A percentile compares a stretch with the other conserved stretches of the same genome.
These are phyloP conservation scores for Drosophila glabriapex DNA, from an alignment of 2,888 invertebrate species.

Conservation along the genomic window DNA sequence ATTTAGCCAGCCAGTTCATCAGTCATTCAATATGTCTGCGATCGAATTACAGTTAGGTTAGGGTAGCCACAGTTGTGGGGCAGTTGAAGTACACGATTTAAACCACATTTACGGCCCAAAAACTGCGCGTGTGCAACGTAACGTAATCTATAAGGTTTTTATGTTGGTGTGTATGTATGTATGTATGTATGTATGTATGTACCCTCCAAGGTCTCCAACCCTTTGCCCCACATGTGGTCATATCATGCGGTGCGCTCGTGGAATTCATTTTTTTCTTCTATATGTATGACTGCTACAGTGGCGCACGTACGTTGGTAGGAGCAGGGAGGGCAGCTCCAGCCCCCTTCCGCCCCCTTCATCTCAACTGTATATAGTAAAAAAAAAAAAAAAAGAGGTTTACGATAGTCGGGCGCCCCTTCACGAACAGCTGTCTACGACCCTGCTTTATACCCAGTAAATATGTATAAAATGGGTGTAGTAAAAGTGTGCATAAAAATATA, in stretches of 20 bases:
- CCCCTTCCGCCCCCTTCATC: background rate
- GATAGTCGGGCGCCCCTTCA: background rate
- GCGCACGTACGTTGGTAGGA: too few relatives aligned
- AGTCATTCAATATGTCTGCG: slow-evolving; percentile 53
- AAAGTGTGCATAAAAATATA: background rate
- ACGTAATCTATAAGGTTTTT: slow-evolving; percentile 38
- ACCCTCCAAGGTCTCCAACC: slow-evolving; percentile 2
- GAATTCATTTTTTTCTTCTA: slow-evolving; percentile 18
- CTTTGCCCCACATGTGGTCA: slow-evolving; percentile 25
- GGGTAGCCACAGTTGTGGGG: slow-evolving; percentile 23
- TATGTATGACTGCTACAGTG: background rate
- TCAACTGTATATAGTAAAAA: background rate
- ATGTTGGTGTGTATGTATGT: background rate
- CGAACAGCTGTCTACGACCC: background rate
- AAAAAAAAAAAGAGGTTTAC: background rate
- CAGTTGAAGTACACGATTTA: slow-evolving; percentile 15
- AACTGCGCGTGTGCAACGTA: slow-evolving; percentile 34
- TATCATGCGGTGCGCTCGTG: slow-evolving; percentile 65
- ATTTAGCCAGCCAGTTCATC: slow-evolving; percentile 36
- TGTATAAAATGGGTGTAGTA: background rate
- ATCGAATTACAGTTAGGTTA: slow-evolving; percentile 67
- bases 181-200: background rate
- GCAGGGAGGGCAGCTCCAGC: background rate
- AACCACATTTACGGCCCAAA: slow-evolving; percentile 49
- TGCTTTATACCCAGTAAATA: slow-evolving; percentile 1